Evolutionary conservation across 2,113 vertebrate genomes (phyloP), one percentile per base, ranked within the genome.

Genomic region (Mixornis gularis): DNA sequence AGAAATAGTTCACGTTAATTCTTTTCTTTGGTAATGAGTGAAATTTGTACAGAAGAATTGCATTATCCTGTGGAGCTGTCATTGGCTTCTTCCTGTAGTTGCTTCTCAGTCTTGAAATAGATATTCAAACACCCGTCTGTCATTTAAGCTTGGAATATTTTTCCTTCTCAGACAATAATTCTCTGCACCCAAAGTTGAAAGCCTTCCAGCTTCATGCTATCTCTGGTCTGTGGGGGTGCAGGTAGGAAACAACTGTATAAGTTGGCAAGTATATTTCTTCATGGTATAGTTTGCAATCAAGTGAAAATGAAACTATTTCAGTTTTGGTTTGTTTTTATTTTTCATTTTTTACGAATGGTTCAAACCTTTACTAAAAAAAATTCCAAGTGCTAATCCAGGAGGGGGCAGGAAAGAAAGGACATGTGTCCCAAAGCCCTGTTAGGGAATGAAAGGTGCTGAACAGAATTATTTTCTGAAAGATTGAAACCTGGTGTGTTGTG

Each of bases 401-500:
- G 74, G 34, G 78, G 79, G 29, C 71, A 93, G 26, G 46, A 82
- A 81, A 85, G 92, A 87, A 86, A 94, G 92, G 89, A 53, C 64
- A 19, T 5, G 49, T 69, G 85, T 92, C 93, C 49, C 51, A 81
- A 48, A 96, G 32, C 16, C 53, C 49, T 72, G 77, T 43, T 92
- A 82, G 59, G 60, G 85, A 92, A 72, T 48, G 41, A 68, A 84
- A 92, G 87, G 83, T 59, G 52, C 71, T 69, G 91, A 89, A 65
- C 63, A 85, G 90, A 83, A 96, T 90, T 89, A 94, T 96, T 95
- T 97, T 95, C 92, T 95, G 69, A 76, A 82, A 94, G 93, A 92
- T 89, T 94, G 95, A 94, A 88, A 77, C 94, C 93, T 92, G 95
- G 95, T 95, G 78, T 64, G 94, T 91, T 91, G 92, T 95, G 79